Conservation (phyloP, 2,888 invertebrate species). For the Cosmorhoe ocellata region DNA sequence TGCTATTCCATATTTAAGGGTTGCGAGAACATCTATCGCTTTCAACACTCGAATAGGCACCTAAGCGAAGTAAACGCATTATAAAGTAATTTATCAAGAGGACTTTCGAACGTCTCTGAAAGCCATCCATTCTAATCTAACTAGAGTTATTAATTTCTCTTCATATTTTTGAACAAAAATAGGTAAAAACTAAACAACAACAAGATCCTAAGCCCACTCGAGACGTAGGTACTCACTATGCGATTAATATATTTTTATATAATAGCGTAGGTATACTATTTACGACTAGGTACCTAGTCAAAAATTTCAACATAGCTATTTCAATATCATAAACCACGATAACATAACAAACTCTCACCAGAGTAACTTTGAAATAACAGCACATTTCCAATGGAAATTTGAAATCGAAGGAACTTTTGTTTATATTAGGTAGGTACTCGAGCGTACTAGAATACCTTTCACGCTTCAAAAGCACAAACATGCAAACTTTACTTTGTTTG, state of each 20-base stretch:
- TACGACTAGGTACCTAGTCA: too few relatives aligned
- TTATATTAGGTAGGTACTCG: slow-evolving; percentile 11
- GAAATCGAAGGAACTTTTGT: slow-evolving; percentile 18
- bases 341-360: slow-evolving; percentile 26
- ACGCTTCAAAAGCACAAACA: slow-evolving; percentile 9
- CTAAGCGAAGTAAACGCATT: slow-evolving; percentile 39
- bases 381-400: slow-evolving; percentile 16
- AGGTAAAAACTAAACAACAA: too few relatives aligned
- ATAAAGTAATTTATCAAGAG: slow-evolving; percentile 51
- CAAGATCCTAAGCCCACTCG: not conserved
- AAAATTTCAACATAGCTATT: slow-evolving; percentile 9
- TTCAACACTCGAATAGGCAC: slow-evolving; percentile 18
- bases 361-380: slow-evolving; percentile 41
- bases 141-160: too few relatives aligned
- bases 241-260: too few relatives aligned
- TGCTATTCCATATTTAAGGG: slow-evolving; percentile 16
- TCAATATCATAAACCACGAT: slow-evolving; percentile 4
- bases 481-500: slow-evolving; percentile 25
- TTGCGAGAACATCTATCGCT: slow-evolving; percentile 13
- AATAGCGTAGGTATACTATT: too few relatives aligned
- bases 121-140: slow-evolving; percentile 61
- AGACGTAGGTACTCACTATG: too few relatives aligned
- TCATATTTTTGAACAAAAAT: too few relatives aligned
- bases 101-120: slow-evolving; percentile 38
- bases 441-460: not conserved